A percentile compares a stretch with the other conserved stretches of the same genome.
Conservation (phyloP, 2,113 vertebrate species). For the rabbit (Oryctolagus cuniculus) region DNA sequence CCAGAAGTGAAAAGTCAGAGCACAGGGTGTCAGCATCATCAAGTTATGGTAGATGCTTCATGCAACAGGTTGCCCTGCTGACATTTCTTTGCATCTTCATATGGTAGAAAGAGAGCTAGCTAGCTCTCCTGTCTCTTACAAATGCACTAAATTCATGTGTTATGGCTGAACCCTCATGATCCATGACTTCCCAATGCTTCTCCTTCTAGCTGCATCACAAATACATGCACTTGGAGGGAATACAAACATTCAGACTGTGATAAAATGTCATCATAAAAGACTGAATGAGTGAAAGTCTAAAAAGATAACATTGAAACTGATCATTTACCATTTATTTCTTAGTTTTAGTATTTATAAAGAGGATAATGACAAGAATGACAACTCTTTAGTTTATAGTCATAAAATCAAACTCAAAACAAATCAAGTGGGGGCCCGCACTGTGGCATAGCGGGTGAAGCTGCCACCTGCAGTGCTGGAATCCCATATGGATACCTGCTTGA, state of each 20-base stretch:
- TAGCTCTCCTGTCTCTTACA: not conserved
- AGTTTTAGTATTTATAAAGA: not conserved
- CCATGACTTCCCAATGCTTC: no score
- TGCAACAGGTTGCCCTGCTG: no score
- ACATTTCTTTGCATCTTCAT: not conserved
- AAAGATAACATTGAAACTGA: not conserved
- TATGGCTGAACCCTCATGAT: no score
- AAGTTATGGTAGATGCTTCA: accelerated
- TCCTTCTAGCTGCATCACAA: not conserved
- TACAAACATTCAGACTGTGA: not conserved
- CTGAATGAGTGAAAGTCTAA: not conserved
- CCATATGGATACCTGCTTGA: no score
- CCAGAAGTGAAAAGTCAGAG: not conserved
- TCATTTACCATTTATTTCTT: not conserved
- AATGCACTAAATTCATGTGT: not conserved
- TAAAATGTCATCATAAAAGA: not conserved
- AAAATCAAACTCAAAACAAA: not conserved
- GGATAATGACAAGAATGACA: not conserved
- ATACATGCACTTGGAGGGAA: not conserved
- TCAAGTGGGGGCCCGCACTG: no score
- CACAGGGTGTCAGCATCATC: no score
- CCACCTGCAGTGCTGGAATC: no score
- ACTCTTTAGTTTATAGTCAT: not conserved
- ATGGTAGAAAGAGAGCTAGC: accelerated
- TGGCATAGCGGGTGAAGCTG: no score